These are phyloP conservation scores for Harpagifer antarcticus DNA, from an alignment of 2,797 vertebrate genomes.

Conservation along the genomic window DNA sequence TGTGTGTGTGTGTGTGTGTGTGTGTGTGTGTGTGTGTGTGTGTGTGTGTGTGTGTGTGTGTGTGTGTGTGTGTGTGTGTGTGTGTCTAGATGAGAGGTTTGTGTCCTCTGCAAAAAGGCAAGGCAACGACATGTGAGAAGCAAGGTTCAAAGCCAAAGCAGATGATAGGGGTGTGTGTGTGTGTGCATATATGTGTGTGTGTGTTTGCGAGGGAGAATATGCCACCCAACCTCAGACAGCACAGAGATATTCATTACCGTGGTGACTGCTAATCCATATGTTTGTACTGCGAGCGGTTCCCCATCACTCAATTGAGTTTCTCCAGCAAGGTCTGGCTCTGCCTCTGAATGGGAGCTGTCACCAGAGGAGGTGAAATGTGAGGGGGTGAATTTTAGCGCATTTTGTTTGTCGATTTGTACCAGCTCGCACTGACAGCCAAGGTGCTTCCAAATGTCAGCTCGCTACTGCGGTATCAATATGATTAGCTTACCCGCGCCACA, in stretches of 20 bases:
- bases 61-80: constrained; percentile 14
- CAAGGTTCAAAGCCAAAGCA: constrained; percentile 63
- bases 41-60: constrained; percentile 5
- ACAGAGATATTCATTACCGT: constrained; percentile 75
- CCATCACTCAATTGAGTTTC: constrained; percentile 76
- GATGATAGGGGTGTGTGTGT: constrained; percentile 41
- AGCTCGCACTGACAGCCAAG: constrained; percentile 63
- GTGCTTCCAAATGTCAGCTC: constrained; percentile 77
- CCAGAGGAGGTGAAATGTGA: constrained; percentile 62
- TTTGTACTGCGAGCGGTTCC: constrained; percentile 71
- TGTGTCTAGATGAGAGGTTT: constrained; percentile 50
- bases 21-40: no score
- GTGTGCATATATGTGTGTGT: constrained; percentile 15
- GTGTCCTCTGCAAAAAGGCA: constrained; percentile 60
- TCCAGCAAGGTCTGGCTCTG: constrained; percentile 51
- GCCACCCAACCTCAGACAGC: constrained; percentile 61
- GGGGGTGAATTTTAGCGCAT: constrained; percentile 65
- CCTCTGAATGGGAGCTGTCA: constrained; percentile 68
- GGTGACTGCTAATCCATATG: constrained; percentile 80
- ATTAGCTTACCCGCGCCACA: constrained; percentile 65
- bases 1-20: no score
- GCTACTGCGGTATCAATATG: constrained; percentile 67
- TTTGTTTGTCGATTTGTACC: constrained; percentile 72
- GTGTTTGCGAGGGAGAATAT: constrained; percentile 37
- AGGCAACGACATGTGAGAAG: constrained; percentile 59